These are phyloP conservation scores for Channa argus DNA, from an alignment of 2,113 vertebrate species.

Conservation along the genomic window DNA sequence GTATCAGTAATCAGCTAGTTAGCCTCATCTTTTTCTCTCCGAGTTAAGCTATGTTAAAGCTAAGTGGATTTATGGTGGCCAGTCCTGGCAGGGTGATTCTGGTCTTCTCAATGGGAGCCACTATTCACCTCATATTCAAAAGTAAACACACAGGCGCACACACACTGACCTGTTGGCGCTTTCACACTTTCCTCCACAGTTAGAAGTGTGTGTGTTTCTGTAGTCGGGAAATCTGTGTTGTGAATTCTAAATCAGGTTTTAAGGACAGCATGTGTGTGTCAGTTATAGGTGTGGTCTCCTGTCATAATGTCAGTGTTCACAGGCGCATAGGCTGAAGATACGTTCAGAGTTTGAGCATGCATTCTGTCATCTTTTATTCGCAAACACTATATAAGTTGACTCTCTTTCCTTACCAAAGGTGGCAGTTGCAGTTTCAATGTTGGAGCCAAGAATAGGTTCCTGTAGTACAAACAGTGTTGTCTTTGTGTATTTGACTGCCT, in stretches of 20 bases:
- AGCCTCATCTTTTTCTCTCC: conserved; percentile 17
- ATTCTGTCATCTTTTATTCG: not conserved
- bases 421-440: conserved; percentile 55
- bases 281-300: conserved; percentile 56
- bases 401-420: conserved; percentile 59
- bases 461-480: conserved; percentile 61
- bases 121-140: conserved; percentile 82
- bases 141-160: conserved; percentile 78
- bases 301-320: conserved; percentile 31
- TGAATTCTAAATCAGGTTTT: conserved; percentile 48
- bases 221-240: conserved; percentile 32
- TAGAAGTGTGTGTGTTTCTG: conserved; percentile 35
- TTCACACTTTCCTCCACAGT: conserved; percentile 66
- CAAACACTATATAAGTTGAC: conserved; percentile 1
- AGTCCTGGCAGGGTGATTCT: conserved; percentile 53
- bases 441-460: conserved; percentile 58
- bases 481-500: conserved; percentile 61
- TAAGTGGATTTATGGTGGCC: conserved; percentile 25
- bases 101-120: conserved; percentile 73
- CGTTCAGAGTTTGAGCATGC: not conserved
- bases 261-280: conserved; percentile 38
- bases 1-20: conserved; percentile 16
- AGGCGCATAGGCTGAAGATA: not conserved
- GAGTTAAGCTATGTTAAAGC: conserved; percentile 39
- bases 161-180: conserved; percentile 58